Percentiles rank a stretch among this genome's conserved stretches.
These are phyloP conservation scores for Carposina sasakii DNA, from an alignment of 1,140 invertebrate genomes.

Conservation along the genomic window DNA sequence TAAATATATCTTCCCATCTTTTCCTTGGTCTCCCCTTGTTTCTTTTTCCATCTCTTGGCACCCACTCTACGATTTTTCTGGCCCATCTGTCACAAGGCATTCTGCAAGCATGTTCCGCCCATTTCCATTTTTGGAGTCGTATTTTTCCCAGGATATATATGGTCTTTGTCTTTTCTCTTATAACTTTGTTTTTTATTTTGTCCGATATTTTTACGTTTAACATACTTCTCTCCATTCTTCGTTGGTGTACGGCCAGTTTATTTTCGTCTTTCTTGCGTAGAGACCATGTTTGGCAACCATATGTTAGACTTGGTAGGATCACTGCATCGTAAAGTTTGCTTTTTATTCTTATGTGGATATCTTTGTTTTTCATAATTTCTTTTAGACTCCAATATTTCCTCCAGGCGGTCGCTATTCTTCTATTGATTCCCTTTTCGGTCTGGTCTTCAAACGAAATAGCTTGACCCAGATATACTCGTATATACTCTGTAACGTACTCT, in stretches of 20 bases:
- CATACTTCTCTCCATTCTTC: conserved; percentile 6
- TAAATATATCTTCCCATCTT: conserved; percentile 2
- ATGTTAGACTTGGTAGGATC: conserved; percentile 4
- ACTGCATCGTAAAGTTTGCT: neutral
- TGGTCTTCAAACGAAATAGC: neutral
- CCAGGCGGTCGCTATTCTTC: conserved; percentile 1
- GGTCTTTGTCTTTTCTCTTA: neutral
- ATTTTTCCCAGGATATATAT: neutral
- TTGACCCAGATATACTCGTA: conserved; percentile 1
- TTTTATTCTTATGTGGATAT: neutral
- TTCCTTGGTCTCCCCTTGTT: neutral
- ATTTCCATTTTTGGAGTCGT: neutral
- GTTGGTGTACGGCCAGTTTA: neutral
- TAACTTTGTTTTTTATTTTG: too few relatives aligned
- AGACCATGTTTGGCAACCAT: conserved; percentile 8
- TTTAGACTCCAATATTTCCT: conserved; percentile 2
- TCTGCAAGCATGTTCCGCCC: conserved; percentile 3
- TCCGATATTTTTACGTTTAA: too few relatives aligned
- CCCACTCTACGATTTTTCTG: neutral
- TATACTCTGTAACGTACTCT: conserved; percentile 1
- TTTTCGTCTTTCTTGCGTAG: conserved; percentile 1
- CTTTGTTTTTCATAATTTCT: conserved; percentile 9
- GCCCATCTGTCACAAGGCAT: neutral
- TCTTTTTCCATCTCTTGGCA: neutral
- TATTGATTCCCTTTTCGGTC: conserved; percentile 1